These are phyloP conservation scores for Uria aalge DNA, from an alignment of 2,113 vertebrate genomes.

Conservation along the genomic window DNA sequence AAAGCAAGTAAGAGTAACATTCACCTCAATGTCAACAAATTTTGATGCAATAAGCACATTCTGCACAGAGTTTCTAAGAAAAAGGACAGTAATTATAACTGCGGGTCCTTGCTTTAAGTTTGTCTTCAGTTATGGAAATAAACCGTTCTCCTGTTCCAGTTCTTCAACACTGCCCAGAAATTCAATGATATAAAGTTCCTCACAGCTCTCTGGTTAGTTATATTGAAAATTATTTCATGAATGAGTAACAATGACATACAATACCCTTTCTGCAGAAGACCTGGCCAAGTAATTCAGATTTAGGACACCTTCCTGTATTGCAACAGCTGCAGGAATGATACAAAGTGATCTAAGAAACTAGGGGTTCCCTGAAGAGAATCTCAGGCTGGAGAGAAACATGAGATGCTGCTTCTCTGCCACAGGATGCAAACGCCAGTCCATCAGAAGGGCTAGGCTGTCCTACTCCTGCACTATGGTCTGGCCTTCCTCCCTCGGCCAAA, in stretches of 20 bases:
- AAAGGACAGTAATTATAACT: background rate
- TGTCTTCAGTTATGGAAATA: background rate
- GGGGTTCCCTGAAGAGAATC: background rate
- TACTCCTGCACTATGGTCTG: background rate
- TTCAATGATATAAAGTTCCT: background rate
- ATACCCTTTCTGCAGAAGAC: background rate
- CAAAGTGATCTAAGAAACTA: background rate
- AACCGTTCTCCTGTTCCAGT: background rate
- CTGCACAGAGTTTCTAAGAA: background rate
- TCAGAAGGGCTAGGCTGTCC: background rate
- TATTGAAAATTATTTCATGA: background rate
- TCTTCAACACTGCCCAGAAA: background rate
- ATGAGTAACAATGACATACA: background rate
- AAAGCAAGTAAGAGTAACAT: background rate
- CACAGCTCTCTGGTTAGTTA: background rate
- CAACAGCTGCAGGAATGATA: slow-evolving; percentile 30
- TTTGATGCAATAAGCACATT: background rate
- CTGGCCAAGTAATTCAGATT: slow-evolving; percentile 14
- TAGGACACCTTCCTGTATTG: background rate
- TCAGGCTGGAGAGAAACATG: slow-evolving; percentile 1
- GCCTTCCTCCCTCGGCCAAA: background rate
- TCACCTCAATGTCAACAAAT: background rate
- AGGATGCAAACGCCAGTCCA: background rate
- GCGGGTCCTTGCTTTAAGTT: background rate
- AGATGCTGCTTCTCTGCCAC: background rate